A percentile compares a stretch with the other conserved stretches of the same genome.
Conservation (phyloP, 1,140 invertebrate genomes). For the Akabosia matsudoensis region DNA sequence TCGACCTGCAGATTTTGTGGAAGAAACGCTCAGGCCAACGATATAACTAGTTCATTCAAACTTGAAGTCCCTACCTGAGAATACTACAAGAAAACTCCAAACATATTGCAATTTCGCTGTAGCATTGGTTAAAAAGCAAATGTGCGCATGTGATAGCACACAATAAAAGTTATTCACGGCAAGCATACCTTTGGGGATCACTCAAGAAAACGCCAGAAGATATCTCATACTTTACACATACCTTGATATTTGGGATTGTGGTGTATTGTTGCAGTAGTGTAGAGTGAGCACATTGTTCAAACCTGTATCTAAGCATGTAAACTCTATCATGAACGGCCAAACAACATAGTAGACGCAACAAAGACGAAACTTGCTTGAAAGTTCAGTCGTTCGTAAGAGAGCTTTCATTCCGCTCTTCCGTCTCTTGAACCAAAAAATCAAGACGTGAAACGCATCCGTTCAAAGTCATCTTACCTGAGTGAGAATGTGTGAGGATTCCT, state of each 20-base stretch:
- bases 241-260: neutral
- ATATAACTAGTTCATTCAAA: neutral
- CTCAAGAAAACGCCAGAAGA: neutral
- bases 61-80: neutral
- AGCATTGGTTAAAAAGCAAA: neutral
- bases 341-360: constrained; percentile 10
- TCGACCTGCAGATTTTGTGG: neutral
- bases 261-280: neutral
- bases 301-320: neutral
- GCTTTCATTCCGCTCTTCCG: constrained; percentile 22
- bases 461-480: neutral
- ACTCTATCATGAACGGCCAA: neutral
- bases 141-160: neutral
- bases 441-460: neutral
- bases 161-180: neutral
- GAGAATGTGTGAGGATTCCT: neutral
- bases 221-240: neutral
- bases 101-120: neutral
- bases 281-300: neutral
- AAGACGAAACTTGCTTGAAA: constrained; percentile 23
- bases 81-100: neutral
- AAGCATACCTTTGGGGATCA: neutral
- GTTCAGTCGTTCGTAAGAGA: constrained; percentile 23
- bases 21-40: neutral
- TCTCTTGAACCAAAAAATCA: constrained; percentile 5